Evolutionary conservation across 2,113 vertebrate genomes (phyloP).

Genomic region (Coregonus clupeaformis): DNA sequence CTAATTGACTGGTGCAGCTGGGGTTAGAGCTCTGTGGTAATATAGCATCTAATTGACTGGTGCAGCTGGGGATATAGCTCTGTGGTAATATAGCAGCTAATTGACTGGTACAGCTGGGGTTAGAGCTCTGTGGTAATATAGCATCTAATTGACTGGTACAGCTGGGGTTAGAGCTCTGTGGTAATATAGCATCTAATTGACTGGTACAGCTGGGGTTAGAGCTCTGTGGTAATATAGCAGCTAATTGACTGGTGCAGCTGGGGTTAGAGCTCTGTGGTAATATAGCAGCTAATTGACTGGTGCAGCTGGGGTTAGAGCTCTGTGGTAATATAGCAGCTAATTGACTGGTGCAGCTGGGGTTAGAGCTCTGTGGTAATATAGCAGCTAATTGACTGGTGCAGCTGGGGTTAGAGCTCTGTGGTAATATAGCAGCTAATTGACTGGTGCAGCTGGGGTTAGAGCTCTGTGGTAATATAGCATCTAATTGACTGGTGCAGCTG

Average conservation of each 20-base stretch:
- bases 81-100: constrained; percentile 31
- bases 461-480: constrained; percentile 26
- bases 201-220: constrained; percentile 18
- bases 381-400: constrained; percentile 58
- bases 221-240: constrained; percentile 25
- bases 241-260: constrained; percentile 58
- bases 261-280: constrained; percentile 23
- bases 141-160: constrained; percentile 59
- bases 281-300: constrained; percentile 52
- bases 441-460: constrained; percentile 22
- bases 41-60: constrained; percentile 52
- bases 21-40: constrained; percentile 23
- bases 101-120: constrained; percentile 45
- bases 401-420: constrained; percentile 19
- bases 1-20: constrained; percentile 58
- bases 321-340: constrained; percentile 31
- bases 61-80: constrained; percentile 38
- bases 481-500: constrained; percentile 58
- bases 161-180: too few species aligned
- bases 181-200: too few species aligned
- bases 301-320: constrained; percentile 38
- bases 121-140: constrained; percentile 24
- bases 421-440: constrained; percentile 50
- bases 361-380: constrained; percentile 24
- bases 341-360: constrained; percentile 46